Conservation (phyloP, 2,797 vertebrate species). For the Cossypha heuglini region DNA sequence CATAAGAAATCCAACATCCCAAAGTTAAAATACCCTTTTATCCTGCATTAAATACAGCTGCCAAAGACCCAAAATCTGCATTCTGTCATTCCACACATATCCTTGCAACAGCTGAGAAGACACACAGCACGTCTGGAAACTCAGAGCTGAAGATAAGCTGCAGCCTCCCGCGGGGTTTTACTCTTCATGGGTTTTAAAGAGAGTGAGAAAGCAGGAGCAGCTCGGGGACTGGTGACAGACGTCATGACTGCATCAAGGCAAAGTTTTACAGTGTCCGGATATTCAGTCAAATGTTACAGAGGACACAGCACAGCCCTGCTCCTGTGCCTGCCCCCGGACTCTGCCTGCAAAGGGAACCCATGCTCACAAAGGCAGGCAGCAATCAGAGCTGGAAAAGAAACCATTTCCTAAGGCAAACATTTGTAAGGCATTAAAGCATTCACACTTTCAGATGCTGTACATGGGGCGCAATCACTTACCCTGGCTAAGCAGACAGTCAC, state of each 20-base stretch:
- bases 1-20: constrained; percentile 4
- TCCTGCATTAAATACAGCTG: constrained; percentile 82
- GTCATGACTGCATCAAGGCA: neutral
- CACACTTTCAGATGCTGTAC: neutral
- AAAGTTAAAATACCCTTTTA: constrained; percentile 81
- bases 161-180: constrained; percentile 50
- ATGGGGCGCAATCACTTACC: neutral
- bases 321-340: neutral
- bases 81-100: constrained; percentile 80
- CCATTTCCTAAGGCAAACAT: neutral
- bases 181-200: neutral
- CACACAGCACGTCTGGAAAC: constrained; percentile 48
- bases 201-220: neutral
- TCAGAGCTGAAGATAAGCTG: constrained; percentile 61
- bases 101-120: constrained; percentile 86
- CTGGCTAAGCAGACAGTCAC: neutral
- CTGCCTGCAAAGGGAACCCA: neutral
- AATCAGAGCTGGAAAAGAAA: neutral
- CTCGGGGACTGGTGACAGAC: neutral
- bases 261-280: neutral
- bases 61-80: constrained; percentile 76
- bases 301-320: neutral
- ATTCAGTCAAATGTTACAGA: neutral
- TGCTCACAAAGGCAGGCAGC: neutral
- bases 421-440: neutral